Evolutionary conservation across 2,888 invertebrate species (phyloP), one percentile per base, ranked within the genome.

Genomic region (Elegia similella): DNA sequence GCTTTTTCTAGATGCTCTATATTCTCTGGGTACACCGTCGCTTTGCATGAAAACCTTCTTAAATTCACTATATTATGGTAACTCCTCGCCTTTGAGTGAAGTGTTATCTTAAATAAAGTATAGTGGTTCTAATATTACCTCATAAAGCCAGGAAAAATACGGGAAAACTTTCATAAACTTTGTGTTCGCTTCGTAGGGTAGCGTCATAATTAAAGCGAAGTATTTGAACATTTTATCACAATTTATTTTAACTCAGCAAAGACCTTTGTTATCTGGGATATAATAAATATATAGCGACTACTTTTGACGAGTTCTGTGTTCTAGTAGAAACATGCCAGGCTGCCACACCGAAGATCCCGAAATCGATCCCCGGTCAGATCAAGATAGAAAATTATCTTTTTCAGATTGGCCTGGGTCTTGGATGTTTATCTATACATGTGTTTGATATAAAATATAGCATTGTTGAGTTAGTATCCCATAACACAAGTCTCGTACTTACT

Each of bases 41-140:
- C 73, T 67, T 72, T 68, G 70, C 72, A 78, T 77, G 72, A 76
- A 76, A 73, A 72, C 70, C 70, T 71, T 71, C 73, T 75, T 70
- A 72, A 73, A 75, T 72, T 68, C 67, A 76, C 71, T 76, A 69
- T 73, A 75, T 78, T 78, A 81, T 76, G 72, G 65, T 70, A 78
- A 76, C 69, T 70, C 62, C 67, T 63, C 67, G 67, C 69, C 58
- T 63, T 63, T 65, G 43, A 55, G 44, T 44, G 44, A 55, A 55
- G 54, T 55, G 54, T 55, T 55, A 34, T 55, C 32, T 55, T 55
- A 55, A 54, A 54, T 32, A 54, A 44, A 55, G 44, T 43, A 53
- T 44, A 55, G 44, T 44, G 54, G 44, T 12, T 46, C 44, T 34
- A 55, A 53, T 29, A 42, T 34, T 42, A 30, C 43, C 53, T 43